Base-by-base conservation (phyloP, 2,888 invertebrate genomes). In the Corbicula japonica region DNA sequence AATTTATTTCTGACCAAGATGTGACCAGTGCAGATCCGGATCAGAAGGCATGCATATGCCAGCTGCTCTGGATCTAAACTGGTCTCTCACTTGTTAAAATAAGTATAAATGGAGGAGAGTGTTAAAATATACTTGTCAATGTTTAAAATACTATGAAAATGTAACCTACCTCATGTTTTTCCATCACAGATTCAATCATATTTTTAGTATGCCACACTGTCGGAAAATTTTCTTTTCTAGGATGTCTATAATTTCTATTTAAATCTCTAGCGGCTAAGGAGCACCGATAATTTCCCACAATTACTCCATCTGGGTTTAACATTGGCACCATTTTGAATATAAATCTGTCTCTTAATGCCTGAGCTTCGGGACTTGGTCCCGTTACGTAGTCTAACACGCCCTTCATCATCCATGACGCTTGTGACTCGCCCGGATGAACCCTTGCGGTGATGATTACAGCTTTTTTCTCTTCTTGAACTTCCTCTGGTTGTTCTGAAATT, bases 271-370 rank as follows among this genome's bases (percentile, higher is more conserved):
- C 93, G 3, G 91, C 91, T 71, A 93, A 79, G 8, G 92, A 92
- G 76, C 91, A 91, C 72, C 93, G 83, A 78, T 93, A 93, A 83
- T 93, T 93, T 5, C 93, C 93, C 1, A 93, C 92, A 18, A 93
- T 93, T n/a, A 93, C 93, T 5, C 93, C 93, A 61, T 93, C 93
- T 12, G 93, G 93, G 76, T 93, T 93, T 52, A 93, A 83, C 93
- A 93, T 93, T 2, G 93, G 93, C 30, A 93, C 91, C 23, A 93
- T 88, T 87, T 93, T 92, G 83, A 93, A 93, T 71, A 92, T 88
- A 83, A 92, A 91, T 56, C 83, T 87, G 75, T 91, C 87, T 38
- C 92, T 84, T 54, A 93, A 86, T 83, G 90, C 87, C 89, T 90
- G 85, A 15, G 93, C 93, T 15, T 83, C 86, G 1, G 86, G 80